Percentiles rank a stretch among this genome's conserved stretches.
Evolutionary conservation across 2,888 invertebrate species (phyloP).

Genomic region (Schizaphis graminum): DNA sequence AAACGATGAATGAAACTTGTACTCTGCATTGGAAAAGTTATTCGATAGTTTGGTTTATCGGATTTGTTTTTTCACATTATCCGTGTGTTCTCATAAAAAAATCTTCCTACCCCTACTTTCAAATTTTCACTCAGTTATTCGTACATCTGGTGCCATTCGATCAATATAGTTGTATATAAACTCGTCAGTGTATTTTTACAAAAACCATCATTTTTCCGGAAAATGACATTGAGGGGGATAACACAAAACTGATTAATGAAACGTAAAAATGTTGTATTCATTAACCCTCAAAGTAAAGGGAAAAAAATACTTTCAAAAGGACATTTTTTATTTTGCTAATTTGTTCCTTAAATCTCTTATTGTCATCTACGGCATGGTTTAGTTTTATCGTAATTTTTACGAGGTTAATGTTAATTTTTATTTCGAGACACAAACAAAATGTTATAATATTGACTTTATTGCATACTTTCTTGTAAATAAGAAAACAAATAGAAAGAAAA

Average conservation of each 20-base stretch:
- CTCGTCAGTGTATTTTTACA: neutral
- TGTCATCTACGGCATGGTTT: neutral
- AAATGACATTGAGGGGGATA: neutral
- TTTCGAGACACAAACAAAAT: neutral
- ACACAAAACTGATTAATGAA: slow-evolving; percentile 42
- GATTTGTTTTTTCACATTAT: neutral
- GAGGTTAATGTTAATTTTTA: neutral
- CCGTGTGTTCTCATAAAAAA: neutral
- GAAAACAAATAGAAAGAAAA: neutral
- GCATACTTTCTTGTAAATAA: neutral
- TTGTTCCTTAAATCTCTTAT: neutral
- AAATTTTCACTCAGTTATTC: neutral
- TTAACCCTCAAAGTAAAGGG: neutral
- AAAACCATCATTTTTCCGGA: slow-evolving; percentile 1
- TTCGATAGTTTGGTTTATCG: neutral
- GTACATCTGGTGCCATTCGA: slow-evolving; percentile 27
- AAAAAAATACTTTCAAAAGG: neutral
- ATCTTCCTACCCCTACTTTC: neutral
- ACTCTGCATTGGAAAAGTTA: neutral
- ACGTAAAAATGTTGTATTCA: slow-evolving; percentile 46
- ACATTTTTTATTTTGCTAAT: neutral
- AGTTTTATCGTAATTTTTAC: neutral
- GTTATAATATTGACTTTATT: neutral
- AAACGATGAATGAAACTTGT: neutral
- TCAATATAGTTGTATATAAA: neutral